Percentiles rank a stretch among this genome's conserved stretches.
Conservation (phyloP, 2,113 vertebrate species). For the Tetrao urogallus region DNA sequence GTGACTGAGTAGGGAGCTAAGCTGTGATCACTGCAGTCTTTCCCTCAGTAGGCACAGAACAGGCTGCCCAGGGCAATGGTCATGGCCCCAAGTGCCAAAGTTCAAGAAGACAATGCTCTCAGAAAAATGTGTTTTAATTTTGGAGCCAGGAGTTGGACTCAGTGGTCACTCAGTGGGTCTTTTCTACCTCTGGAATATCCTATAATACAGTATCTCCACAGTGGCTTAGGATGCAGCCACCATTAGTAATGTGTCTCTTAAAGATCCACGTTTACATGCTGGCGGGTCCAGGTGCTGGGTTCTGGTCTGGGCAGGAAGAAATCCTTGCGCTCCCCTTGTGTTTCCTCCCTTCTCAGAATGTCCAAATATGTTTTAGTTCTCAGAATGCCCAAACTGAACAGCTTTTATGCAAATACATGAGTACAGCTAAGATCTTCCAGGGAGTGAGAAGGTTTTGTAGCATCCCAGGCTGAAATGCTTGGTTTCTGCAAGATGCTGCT, state of each 20-base stretch:
- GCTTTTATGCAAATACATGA: background rate
- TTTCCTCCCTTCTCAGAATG: background rate
- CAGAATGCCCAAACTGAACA: background rate
- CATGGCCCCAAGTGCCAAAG: too few relatives aligned
- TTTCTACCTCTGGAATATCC: too few relatives aligned
- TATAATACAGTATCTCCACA: background rate
- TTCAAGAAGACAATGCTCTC: too few relatives aligned
- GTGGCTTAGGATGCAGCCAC: background rate
- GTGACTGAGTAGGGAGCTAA: background rate
- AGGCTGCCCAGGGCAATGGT: too few relatives aligned
- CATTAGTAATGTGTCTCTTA: background rate
- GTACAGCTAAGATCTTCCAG: background rate
- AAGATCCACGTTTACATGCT: background rate
- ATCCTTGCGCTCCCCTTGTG: background rate
- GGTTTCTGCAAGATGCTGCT: background rate
- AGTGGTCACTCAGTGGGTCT: too few relatives aligned
- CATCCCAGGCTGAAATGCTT: background rate
- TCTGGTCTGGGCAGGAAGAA: background rate
- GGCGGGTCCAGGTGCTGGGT: background rate
- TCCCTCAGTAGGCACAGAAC: background rate
- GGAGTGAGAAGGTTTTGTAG: background rate
- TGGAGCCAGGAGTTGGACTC: too few relatives aligned
- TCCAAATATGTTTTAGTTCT: background rate
- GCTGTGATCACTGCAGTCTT: background rate
- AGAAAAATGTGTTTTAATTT: too few relatives aligned